Evolutionary conservation across 2,888 invertebrate species (phyloP), one percentile per base, ranked within the genome.

Genomic region (Anoplius nigerrimus): DNA sequence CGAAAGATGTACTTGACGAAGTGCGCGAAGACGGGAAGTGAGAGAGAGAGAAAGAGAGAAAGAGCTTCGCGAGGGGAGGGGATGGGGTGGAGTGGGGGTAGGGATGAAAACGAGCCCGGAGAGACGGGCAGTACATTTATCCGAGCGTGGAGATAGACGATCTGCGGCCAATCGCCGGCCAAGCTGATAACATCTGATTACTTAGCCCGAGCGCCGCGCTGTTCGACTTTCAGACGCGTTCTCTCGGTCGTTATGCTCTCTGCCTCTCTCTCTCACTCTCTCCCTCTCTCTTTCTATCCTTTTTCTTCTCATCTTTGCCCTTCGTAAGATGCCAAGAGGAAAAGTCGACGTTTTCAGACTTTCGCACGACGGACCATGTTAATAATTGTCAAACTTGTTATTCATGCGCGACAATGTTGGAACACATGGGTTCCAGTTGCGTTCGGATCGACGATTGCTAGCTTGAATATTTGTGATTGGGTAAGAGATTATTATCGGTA

Each of bases 111-210:
- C 42, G 55, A 15, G 60, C 48, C 54, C 70, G 34, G 34, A 11
- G 77, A 75, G 76, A 79, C 75, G 64, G 73, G 70, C 76, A 76
- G 75, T 76, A 74, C 72, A 74, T 80, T 78, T 80, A 80, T 81
- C 79, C 76, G 75, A 80, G 73, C 58, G 74, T 71, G 27, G 60
- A 68, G 85, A 84, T 82, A 84, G 80, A 71, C 76, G 75, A 83
- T 84, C 83, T 82, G 66, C 62, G 76, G 69, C 82, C 81, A 83
- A 83, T 83, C 80, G 79, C 68, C 56, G 71, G 62, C 70, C 27
- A 71, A 24, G 43, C 68, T 75, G 85, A 85, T 86, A 86, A 72
- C 76, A 85, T 86, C 84, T 82, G 85, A 85, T 85, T 83, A 84
- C 83, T 78, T 74, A 78, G 74, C 71, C 75, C 74, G 70, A 67